These are phyloP conservation scores for Argopecten irradians DNA, from an alignment of 1,140 invertebrate genomes.

Conservation along the genomic window DNA sequence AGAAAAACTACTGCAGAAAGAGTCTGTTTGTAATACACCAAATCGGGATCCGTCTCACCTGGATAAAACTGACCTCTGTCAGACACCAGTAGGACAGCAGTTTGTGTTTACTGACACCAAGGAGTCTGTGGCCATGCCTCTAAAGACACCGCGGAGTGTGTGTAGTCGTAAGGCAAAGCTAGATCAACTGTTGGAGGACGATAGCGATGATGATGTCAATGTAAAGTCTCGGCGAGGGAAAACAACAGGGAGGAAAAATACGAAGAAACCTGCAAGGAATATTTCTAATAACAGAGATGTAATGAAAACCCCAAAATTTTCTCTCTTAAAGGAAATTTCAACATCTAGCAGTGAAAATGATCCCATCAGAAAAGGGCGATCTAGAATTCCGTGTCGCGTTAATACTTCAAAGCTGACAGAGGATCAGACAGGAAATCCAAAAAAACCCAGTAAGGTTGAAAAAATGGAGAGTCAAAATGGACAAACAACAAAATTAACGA, in stretches of 20 bases:
- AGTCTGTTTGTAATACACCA: neutral
- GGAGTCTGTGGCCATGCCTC: neutral
- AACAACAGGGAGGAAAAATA: neutral
- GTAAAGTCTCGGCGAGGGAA: neutral
- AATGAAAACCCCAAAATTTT: neutral
- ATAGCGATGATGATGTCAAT: conserved; percentile 31
- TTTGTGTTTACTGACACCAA: neutral
- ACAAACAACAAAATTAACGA: neutral
- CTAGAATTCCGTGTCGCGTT: neutral
- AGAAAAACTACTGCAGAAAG: neutral
- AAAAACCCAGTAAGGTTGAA: neutral
- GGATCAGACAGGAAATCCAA: neutral
- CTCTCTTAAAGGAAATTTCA: neutral
- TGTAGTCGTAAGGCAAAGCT: conserved; percentile 40
- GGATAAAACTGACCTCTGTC: neutral
- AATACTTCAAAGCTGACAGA: neutral
- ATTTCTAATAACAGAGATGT: neutral
- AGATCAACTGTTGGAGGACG: neutral
- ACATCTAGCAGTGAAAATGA: neutral
- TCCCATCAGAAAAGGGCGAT: neutral
- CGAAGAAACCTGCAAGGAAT: neutral
- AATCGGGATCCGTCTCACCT: neutral
- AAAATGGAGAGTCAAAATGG: neutral
- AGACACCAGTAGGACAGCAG: neutral
- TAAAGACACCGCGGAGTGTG: conserved; percentile 42